phyloP scores from a whole-genome alignment of 2,888 invertebrate genomes.

The Seladonia tumulorum region DNA sequence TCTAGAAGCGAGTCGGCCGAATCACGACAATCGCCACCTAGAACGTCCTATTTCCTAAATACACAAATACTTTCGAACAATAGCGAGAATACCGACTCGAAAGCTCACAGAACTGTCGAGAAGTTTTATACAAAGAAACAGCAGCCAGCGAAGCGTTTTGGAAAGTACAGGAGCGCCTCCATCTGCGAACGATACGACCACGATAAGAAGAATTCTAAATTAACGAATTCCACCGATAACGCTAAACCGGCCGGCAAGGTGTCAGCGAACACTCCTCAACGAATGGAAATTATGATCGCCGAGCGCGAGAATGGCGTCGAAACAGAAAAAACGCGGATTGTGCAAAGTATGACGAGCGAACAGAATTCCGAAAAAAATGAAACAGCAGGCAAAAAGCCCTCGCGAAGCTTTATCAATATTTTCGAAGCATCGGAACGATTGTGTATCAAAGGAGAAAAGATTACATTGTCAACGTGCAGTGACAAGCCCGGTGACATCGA shows the following conservation, averaged over 20 bases:
- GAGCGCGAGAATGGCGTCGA: constrained; percentile 41
- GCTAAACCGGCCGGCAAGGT: not conserved
- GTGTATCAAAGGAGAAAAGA: not conserved
- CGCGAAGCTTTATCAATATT: not conserved
- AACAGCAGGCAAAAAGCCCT: not conserved
- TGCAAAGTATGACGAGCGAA: not conserved
- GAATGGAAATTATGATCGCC: constrained; percentile 9
- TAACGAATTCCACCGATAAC: not conserved
- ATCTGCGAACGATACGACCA: not conserved
- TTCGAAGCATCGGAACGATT: not conserved
- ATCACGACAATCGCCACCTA: not conserved
- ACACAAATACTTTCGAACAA: constrained; percentile 19
- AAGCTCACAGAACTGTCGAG: not conserved
- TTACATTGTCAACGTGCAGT: not conserved
- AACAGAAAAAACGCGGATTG: not conserved
- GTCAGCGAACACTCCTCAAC: too few relatives aligned
- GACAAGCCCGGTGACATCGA: not conserved
- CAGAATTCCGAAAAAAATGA: not conserved
- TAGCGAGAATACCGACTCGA: not conserved
- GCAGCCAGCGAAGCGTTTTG: not conserved
- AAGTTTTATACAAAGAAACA: not conserved
- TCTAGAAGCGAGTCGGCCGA: not conserved
- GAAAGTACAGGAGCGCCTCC: not conserved
- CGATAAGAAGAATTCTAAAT: not conserved
- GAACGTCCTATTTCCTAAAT: constrained; percentile 36